Evolutionary conservation across 2,113 vertebrate genomes (phyloP), one percentile per base, ranked within the genome.

Genomic region (Oreochromis tanganicae): DNA sequence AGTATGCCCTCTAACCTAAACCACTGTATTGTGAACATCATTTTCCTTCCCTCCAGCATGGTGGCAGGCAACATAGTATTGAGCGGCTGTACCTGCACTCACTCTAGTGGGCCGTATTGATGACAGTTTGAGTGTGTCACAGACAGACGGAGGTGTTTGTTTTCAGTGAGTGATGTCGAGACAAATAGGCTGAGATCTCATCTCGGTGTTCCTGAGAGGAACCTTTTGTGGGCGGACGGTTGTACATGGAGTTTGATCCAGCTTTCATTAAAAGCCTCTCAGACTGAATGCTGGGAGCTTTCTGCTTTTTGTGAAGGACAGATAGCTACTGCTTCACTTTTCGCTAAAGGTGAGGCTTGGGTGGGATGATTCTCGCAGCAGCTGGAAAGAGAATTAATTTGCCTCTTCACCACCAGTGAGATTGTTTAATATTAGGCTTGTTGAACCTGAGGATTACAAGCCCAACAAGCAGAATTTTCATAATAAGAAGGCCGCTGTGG

Each of bases 171-270:
- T 87, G 91, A 94, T 94, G 90, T 91, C 63, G 86, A 90, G 88
- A 94, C 92, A 91, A 93, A 92, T 91, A 88, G 93, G 93, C 88
- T 21, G 85, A 93, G 93, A 95, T 95, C 94, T 91, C 95, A 92
- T 93, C 93, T 87, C 32, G 17, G 2, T 54, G 81, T 84, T 92
- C 87, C 93, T 46, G 55, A 81, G 89, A 88, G 87, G 87, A 90
- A 55, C 63, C 88, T 57, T 82, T 86, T 56, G 91, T 93, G 82
- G 89, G 68, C 12, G 83, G 66, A 63, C 78, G 83, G 54, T 82
- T 5, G 3, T 24, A 24, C 27, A 24, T 75, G 34, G 17, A 71
- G 86, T 87, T 89, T 92, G 90, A 90, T 83, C 73, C 84, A 3
- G 88, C 83, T 89, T 93, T 95, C 91, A 92, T 93, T 94, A 93